phyloP scores from a whole-genome alignment of 2,888 invertebrate genomes.

The Melikaiella ostensackeni region DNA sequence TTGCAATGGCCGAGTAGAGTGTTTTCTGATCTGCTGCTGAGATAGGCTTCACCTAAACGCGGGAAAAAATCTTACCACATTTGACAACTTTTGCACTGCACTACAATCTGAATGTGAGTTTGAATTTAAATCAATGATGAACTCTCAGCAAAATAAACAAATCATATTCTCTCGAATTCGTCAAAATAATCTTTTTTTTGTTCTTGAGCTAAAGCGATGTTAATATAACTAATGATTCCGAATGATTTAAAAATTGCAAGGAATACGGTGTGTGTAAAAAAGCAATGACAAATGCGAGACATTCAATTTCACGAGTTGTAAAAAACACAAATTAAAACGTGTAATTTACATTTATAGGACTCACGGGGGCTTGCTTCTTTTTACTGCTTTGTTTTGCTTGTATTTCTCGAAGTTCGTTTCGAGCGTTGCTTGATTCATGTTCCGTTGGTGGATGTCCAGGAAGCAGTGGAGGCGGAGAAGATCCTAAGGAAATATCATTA shows the following conservation, averaged over 20 bases:
- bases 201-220: constrained; percentile 37
- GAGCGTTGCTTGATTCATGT: constrained; percentile 82
- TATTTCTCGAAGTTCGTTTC: constrained; percentile 85
- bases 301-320: constrained; percentile 41
- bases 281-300: constrained; percentile 41
- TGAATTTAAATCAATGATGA: not conserved
- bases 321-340: constrained; percentile 61
- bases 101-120: not conserved
- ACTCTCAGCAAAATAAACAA: constrained; percentile 57
- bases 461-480: constrained; percentile 74
- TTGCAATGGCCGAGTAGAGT: constrained; percentile 93
- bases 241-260: constrained; percentile 22
- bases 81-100: constrained; percentile 2
- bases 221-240: constrained; percentile 14
- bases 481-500: constrained; percentile 57
- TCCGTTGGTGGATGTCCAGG: constrained; percentile 70
- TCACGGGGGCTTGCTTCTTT: constrained; percentile 80
- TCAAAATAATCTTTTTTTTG: constrained; percentile 39
- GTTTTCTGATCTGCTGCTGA: constrained; percentile 95
- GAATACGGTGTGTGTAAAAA: constrained; percentile 48
- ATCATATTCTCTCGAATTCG: constrained; percentile 46
- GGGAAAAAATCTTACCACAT: constrained; percentile 31
- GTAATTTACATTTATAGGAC: constrained; percentile 74
- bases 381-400: constrained; percentile 78
- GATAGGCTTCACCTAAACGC: constrained; percentile 88